Evolutionary conservation across 2,797 vertebrate genomes (phyloP), one percentile per base, ranked within the genome.

Genomic region (Lepilemur ruficaudatus): DNA sequence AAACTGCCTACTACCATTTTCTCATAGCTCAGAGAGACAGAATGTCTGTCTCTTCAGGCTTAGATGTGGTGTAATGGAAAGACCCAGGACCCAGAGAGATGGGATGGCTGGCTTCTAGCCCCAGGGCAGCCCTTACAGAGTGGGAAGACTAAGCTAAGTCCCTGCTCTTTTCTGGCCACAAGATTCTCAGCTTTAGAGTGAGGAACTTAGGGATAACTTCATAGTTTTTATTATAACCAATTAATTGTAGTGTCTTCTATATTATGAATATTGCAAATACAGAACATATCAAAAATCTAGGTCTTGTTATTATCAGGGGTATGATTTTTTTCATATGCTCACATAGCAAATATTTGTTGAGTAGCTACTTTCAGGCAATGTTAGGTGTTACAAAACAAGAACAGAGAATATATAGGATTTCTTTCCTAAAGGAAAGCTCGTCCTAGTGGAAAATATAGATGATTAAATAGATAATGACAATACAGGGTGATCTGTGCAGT

Each of bases 341-440:
- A 89, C 0, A 0, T 72, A 72, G 38, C 9, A 73, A 35, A 28
- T 83, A 61, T 80, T 93, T 80, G 25, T 59, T 50, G n/a, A 50
- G 9, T 65, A 63, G 9, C 5, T 83, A 38, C 8, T 41, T 52
- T 7, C 11, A n/a, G 72, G 14, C 57, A 89, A 78, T 50, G 4
- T 17, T 46, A 30, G 4, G 7, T 85, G 13, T 78, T 30, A 70
- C 11, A 52, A 70, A 70, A 41, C 43, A 0, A 4, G 12, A 8
- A 89, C 14, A 52, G 81, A 83, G 75, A 35, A 50, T 48, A 23
- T 30, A 38, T 3, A 76, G 7, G 38, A 0, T 82, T 79, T 65
- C 61, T 83, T 59, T 93, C 43, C 32, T 89, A 4, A 18, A 43
- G 35, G 48, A 86, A 86, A 38, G 65, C 35, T 92, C 43, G 38